phyloP scores from a whole-genome alignment of 2,888 invertebrate species.

The Meteorus colon region DNA sequence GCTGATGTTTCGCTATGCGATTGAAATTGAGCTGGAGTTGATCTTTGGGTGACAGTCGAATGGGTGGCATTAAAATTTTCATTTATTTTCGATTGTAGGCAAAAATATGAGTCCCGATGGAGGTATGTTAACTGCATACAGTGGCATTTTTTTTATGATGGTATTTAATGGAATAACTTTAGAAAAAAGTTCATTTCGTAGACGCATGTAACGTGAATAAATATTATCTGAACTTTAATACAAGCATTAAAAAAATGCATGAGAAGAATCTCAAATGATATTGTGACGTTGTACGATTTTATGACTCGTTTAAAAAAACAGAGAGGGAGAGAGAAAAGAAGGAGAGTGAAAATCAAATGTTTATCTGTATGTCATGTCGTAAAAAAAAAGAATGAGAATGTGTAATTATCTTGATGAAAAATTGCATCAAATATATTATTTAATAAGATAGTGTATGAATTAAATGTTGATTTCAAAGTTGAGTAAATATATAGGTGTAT shows the following conservation, averaged over 20 bases:
- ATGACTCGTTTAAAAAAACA: background rate
- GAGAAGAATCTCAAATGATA: background rate
- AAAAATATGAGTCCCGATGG: conserved; percentile 85
- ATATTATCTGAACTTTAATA: conserved; percentile 4
- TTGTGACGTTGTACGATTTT: background rate
- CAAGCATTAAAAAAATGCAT: conserved; percentile 6
- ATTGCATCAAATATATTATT: conserved; percentile 8
- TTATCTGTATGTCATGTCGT: background rate
- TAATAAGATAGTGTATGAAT: background rate
- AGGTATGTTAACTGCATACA: conserved; percentile 76
- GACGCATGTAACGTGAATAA: conserved; percentile 1
- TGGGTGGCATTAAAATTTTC: conserved; percentile 5
- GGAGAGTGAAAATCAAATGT: background rate
- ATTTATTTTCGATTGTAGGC: conserved; percentile 76
- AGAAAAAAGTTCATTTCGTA: background rate
- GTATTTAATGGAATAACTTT: background rate
- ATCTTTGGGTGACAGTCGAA: background rate
- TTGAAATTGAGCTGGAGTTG: background rate
- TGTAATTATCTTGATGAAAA: background rate
- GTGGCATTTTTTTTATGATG: background rate
- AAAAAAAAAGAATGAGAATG: background rate
- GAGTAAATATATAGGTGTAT: background rate
- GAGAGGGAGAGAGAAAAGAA: background rate
- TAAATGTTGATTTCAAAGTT: background rate
- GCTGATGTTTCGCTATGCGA: background rate